Conservation (phyloP, 1,140 invertebrate species). For the Palaemon carinicauda region DNA sequence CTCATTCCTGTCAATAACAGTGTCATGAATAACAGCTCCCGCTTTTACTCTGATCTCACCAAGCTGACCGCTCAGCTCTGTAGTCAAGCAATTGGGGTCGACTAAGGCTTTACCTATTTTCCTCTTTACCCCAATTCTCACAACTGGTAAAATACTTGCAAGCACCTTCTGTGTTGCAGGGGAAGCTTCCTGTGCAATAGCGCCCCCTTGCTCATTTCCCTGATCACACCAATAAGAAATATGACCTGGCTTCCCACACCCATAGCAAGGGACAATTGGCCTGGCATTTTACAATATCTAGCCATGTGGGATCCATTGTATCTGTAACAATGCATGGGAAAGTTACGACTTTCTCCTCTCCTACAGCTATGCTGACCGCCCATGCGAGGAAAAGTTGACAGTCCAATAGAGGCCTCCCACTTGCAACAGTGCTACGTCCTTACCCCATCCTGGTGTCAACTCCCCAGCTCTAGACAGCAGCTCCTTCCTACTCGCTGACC, state of each 20-base stretch:
- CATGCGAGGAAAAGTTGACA: not conserved
- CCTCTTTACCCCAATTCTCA: not conserved
- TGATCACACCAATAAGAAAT: not conserved
- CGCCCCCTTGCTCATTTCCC: not conserved
- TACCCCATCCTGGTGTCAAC: too few relatives aligned
- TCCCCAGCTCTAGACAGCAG: too few relatives aligned
- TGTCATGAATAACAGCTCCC: too few relatives aligned
- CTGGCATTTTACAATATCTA: not conserved
- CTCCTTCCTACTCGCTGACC: too few relatives aligned
- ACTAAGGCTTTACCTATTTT: not conserved
- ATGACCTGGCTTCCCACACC: conserved; percentile 14
- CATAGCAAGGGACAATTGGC: not conserved
- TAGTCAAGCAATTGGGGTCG: not conserved
- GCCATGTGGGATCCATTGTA: conserved; percentile 5
- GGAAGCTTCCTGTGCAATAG: not conserved
- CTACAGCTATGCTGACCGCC: not conserved
- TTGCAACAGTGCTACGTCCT: too few relatives aligned
- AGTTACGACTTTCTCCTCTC: not conserved
- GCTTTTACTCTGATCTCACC: not conserved
- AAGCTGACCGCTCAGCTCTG: not conserved
- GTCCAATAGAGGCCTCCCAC: not conserved
- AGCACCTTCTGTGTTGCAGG: not conserved
- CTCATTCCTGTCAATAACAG: too few relatives aligned
- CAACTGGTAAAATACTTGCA: not conserved
- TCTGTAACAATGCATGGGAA: not conserved